phyloP scores from a whole-genome alignment of 2,888 invertebrate species.

The Nomada flava region DNA sequence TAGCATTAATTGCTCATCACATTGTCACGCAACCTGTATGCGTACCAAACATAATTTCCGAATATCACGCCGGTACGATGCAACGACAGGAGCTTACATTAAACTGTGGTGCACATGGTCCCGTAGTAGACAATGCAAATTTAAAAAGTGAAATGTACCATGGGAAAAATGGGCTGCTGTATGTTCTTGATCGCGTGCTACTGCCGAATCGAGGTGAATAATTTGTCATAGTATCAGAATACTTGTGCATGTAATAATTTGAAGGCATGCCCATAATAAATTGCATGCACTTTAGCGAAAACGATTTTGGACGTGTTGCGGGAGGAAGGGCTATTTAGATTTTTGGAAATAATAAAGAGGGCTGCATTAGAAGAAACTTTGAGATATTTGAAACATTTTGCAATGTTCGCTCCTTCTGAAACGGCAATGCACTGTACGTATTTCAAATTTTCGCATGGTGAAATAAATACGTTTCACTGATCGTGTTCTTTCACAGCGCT shows the following conservation, averaged over 20 bases:
- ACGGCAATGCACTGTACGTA: constrained; percentile 39
- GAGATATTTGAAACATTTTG: constrained; percentile 30
- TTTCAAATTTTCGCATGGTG: background rate
- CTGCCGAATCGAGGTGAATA: constrained; percentile 43
- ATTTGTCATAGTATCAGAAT: background rate
- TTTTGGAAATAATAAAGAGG: constrained; percentile 27
- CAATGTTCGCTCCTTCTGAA: constrained; percentile 45
- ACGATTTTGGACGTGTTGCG: constrained; percentile 24
- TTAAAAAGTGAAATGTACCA: constrained; percentile 38
- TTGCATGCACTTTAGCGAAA: constrained; percentile 18
- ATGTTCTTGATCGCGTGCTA: constrained; percentile 39
- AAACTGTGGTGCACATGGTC: too few species aligned
- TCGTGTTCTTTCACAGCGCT: constrained; percentile 25
- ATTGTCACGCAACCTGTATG: constrained; percentile 51
- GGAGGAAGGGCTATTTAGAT: constrained; percentile 38
- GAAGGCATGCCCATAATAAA: background rate
- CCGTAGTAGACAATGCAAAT: too few species aligned
- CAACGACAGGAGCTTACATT: too few species aligned
- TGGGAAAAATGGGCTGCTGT: constrained; percentile 44
- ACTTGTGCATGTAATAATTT: too few species aligned
- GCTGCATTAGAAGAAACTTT: constrained; percentile 43
- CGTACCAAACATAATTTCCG: too few species aligned
- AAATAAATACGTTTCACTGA: background rate
- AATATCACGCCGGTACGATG: too few species aligned
- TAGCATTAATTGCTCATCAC: constrained; percentile 48